Evolutionary conservation across 2,797 vertebrate species (phyloP).

Genomic region (Crenuchus spilurus): DNA sequence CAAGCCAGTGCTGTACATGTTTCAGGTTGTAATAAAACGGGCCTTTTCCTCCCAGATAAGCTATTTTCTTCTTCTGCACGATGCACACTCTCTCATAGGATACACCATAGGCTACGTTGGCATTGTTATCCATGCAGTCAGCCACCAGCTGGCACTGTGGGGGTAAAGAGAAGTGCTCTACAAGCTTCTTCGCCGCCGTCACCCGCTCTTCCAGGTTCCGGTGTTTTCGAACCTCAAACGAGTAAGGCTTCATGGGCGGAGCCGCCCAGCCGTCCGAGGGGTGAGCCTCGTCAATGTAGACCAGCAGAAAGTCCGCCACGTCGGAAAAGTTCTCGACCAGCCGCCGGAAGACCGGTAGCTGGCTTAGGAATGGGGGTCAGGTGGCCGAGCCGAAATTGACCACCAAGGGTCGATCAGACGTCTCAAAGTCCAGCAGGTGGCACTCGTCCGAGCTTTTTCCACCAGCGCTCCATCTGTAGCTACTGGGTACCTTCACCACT

Average conservation of each 20-base stretch:
- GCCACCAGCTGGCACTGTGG: constrained; percentile 92
- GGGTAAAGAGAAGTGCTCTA: constrained; percentile 88
- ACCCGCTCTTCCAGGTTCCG: constrained; percentile 90
- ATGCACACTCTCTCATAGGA: constrained; percentile 95
- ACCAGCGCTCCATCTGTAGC: constrained; percentile 59
- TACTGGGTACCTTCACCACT: constrained; percentile 84
- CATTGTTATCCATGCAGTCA: constrained; percentile 97
- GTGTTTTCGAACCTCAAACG: constrained; percentile 90
- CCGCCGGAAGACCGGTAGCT: constrained; percentile 91
- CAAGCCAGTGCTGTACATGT: constrained; percentile 90
- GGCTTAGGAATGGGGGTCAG: constrained; percentile 96
- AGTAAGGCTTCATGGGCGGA: constrained; percentile 82
- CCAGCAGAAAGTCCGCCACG: constrained; percentile 94
- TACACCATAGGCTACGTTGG: constrained; percentile 94
- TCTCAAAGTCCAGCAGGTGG: constrained; percentile 92
- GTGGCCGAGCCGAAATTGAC: constrained; percentile 98
- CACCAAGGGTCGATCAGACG: constrained; percentile 88
- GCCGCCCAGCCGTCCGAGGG: constrained; percentile 95
- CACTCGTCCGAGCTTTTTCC: constrained; percentile 74
- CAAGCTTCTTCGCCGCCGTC: constrained; percentile 86
- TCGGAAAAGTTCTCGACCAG: constrained; percentile 94
- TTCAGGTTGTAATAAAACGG: constrained; percentile 94
- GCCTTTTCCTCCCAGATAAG: constrained; percentile 93
- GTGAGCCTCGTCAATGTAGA: constrained; percentile 98
- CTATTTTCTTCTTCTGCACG: constrained; percentile 91